A percentile compares a stretch with the other conserved stretches of the same genome.
phyloP scores from a whole-genome alignment of 2,888 invertebrate genomes.

The Lepidocyrtinus sp. region DNA sequence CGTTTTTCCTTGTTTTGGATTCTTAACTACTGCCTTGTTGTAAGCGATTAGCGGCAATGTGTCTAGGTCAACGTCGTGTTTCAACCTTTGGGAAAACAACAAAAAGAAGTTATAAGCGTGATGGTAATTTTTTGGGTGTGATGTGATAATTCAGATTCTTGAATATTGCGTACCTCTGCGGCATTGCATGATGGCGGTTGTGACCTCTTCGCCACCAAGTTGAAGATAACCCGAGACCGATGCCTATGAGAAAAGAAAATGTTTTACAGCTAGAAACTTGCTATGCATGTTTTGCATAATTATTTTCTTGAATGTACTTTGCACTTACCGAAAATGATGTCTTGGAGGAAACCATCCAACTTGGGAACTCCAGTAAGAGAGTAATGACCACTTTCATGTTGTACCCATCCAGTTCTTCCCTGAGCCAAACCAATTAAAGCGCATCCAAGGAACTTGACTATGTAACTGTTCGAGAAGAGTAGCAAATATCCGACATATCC shows the following conservation, averaged over 20 bases:
- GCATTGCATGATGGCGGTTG: slow-evolving; percentile 58
- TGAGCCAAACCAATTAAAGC: slow-evolving; percentile 55
- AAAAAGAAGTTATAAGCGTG: too few species aligned
- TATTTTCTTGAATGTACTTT: neutral
- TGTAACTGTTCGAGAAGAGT: slow-evolving; percentile 54
- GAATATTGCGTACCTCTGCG: too few species aligned
- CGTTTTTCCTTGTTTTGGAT: slow-evolving; percentile 62
- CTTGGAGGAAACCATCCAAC: slow-evolving; percentile 56
- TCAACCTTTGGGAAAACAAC: slow-evolving; percentile 66
- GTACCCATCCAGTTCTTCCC: slow-evolving; percentile 65
- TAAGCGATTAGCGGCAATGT: slow-evolving; percentile 68
- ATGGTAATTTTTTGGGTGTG: too few species aligned
- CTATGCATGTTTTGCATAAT: neutral
- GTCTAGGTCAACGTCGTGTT: slow-evolving; percentile 68
- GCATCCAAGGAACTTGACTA: slow-evolving; percentile 61
- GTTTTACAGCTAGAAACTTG: too few species aligned
- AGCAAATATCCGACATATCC: slow-evolving; percentile 57
- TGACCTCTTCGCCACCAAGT: slow-evolving; percentile 53
- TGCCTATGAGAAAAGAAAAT: too few species aligned
- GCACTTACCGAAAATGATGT: slow-evolving; percentile 59
- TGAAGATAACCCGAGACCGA: slow-evolving; percentile 53
- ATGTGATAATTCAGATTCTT: too few species aligned
- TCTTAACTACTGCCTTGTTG: slow-evolving; percentile 64
- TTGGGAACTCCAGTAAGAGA: slow-evolving; percentile 62
- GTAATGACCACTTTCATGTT: slow-evolving; percentile 65